Evolutionary conservation across 2,113 vertebrate species (phyloP).

Genomic region (Mus pahari): DNA sequence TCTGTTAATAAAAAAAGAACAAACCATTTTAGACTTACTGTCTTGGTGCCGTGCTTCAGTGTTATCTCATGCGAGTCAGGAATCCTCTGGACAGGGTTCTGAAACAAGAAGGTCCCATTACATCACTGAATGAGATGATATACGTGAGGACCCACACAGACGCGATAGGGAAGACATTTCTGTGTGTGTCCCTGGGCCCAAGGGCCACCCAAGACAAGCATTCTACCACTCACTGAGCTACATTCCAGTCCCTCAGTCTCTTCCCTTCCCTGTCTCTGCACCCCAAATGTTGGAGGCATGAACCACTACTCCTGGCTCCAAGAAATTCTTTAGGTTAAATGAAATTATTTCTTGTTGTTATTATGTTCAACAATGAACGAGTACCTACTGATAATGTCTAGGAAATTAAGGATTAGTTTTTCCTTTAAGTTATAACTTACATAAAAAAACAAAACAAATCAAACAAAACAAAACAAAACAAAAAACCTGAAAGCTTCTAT

Average conservation of each 20-base stretch:
- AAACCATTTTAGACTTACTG: slow-evolving; percentile 87
- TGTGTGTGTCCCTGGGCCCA: background rate
- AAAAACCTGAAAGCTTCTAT: background rate
- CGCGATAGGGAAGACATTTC: background rate
- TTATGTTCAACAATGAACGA: background rate
- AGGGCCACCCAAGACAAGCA: background rate
- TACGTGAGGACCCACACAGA: background rate
- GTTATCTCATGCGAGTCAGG: slow-evolving; percentile 98
- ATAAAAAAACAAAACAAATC: background rate
- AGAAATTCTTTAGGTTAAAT: slow-evolving; percentile 28
- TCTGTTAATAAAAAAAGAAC: background rate
- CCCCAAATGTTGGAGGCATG: background rate
- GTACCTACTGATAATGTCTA: background rate
- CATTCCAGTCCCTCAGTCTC: background rate
- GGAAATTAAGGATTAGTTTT: background rate
- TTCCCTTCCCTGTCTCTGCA: background rate
- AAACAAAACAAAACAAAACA: background rate
- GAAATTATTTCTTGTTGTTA: background rate
- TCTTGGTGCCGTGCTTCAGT: slow-evolving; percentile 94
- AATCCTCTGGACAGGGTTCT: slow-evolving; percentile 96
- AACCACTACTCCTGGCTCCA: background rate
- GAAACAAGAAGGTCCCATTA: slow-evolving; percentile 67
- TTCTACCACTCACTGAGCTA: background rate
- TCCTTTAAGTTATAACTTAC: background rate
- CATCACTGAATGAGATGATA: background rate